Evolutionary conservation across 2,888 invertebrate species (phyloP).

Genomic region (Eupithecia centaureata): DNA sequence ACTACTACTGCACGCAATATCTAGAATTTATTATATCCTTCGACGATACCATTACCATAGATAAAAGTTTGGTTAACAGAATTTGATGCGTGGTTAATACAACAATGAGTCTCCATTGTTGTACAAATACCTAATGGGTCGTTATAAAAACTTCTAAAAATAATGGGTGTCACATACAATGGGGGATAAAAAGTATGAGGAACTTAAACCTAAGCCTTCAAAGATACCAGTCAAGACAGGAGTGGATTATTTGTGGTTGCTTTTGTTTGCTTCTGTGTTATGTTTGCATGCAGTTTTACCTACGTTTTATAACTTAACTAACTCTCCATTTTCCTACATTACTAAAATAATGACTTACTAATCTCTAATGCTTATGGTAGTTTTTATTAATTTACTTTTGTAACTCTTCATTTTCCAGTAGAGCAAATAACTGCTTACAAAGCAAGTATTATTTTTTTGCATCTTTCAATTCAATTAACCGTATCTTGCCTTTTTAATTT

Average conservation of each 20-base stretch:
- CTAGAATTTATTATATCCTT: too few species aligned
- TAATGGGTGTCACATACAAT: background rate
- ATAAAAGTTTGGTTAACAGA: too few species aligned
- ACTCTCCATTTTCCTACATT: conserved; percentile 23
- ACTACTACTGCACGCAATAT: too few species aligned
- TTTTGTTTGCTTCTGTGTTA: conserved; percentile 28
- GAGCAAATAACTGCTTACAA: background rate
- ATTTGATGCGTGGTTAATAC: background rate
- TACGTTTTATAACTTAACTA: conserved; percentile 4
- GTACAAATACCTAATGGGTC: too few species aligned
- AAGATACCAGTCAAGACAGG: conserved; percentile 20
- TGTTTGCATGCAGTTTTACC: conserved; percentile 22
- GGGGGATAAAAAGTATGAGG: too few species aligned
- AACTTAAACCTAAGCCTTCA: background rate
- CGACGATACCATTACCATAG: too few species aligned
- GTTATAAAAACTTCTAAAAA: background rate
- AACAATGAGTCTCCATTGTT: background rate
- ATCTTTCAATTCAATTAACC: too few species aligned
- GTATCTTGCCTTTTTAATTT: too few species aligned
- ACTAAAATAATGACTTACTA: background rate
- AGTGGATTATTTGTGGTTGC: conserved; percentile 20
- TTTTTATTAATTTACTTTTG: background rate
- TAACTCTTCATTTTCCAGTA: background rate
- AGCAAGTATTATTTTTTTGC: too few species aligned
- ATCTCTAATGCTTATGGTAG: too few species aligned